phyloP scores from a whole-genome alignment of 2,888 invertebrate genomes.

The Cephus rjabovi region DNA sequence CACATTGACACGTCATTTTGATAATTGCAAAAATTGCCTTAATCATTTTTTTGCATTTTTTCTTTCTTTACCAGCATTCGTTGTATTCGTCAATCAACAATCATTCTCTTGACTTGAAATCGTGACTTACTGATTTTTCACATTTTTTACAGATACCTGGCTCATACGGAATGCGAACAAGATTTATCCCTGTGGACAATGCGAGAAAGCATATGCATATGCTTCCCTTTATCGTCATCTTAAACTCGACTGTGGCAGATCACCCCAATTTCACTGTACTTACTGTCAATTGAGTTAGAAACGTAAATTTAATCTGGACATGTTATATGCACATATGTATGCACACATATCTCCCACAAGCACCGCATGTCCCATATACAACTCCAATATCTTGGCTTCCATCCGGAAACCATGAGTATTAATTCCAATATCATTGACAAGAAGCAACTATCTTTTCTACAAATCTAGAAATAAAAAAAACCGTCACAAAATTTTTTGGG shows the following conservation, averaged over 20 bases:
- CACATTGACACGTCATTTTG: constrained; percentile 5
- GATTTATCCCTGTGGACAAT: constrained; percentile 66
- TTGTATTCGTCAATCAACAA: neutral
- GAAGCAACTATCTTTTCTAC: neutral
- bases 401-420: too few relatives aligned
- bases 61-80: neutral
- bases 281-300: constrained; percentile 60
- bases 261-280: constrained; percentile 61
- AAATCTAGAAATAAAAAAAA: neutral
- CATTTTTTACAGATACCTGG: constrained; percentile 39
- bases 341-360: constrained; percentile 50
- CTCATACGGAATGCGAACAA: constrained; percentile 21
- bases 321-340: constrained; percentile 39
- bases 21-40: neutral
- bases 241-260: constrained; percentile 63
- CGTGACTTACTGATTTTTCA: constrained; percentile 22
- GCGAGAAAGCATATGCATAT: constrained; percentile 71
- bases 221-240: constrained; percentile 67
- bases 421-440: neutral
- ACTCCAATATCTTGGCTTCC: neutral
- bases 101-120: neutral
- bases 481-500: neutral
- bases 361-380: constrained; percentile 25
- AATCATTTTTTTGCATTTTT: neutral
- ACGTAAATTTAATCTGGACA: constrained; percentile 59